A percentile compares a stretch with the other conserved stretches of the same genome.
phyloP scores from a whole-genome alignment of 2,888 invertebrate genomes.

The Ormyrus pomaceus region DNA sequence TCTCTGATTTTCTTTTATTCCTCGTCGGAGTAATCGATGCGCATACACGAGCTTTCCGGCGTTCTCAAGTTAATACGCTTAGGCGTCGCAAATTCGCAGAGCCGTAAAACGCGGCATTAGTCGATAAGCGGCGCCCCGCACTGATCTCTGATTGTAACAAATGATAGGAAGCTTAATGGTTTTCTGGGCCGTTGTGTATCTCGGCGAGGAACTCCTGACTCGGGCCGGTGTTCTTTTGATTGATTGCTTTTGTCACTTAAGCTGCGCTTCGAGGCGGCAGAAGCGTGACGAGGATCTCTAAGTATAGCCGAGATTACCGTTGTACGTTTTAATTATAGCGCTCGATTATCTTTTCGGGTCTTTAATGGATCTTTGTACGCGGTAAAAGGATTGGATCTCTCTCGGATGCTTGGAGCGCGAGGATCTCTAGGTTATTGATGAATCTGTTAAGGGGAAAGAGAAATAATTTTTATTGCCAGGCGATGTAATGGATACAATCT shows the following conservation, averaged over 20 bases:
- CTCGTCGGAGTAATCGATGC: neutral
- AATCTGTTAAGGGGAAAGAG: slow-evolving; percentile 33
- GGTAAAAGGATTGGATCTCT: slow-evolving; percentile 52
- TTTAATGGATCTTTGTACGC: slow-evolving; percentile 56
- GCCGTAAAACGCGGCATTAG: slow-evolving; percentile 73
- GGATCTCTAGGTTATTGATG: slow-evolving; percentile 52
- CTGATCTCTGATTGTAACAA: slow-evolving; percentile 63
- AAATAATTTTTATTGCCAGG: slow-evolving; percentile 48
- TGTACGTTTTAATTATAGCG: slow-evolving; percentile 67
- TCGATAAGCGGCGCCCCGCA: slow-evolving; percentile 12
- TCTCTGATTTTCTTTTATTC: too few relatives aligned
- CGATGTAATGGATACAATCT: neutral
- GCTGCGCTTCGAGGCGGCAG: slow-evolving; percentile 9
- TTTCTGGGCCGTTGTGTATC: slow-evolving; percentile 31
- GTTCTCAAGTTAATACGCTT: slow-evolving; percentile 70
- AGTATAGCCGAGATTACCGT: slow-evolving; percentile 48
- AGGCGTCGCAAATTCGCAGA: slow-evolving; percentile 63
- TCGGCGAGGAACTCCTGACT: slow-evolving; percentile 53
- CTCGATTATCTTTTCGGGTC: slow-evolving; percentile 52
- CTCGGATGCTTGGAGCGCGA: neutral
- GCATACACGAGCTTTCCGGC: slow-evolving; percentile 25
- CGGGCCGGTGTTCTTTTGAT: slow-evolving; percentile 69
- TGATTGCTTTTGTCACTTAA: slow-evolving; percentile 74
- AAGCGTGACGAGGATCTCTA: slow-evolving; percentile 28
- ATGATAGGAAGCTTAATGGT: slow-evolving; percentile 72